Evolutionary conservation across 2,113 vertebrate genomes (phyloP), one percentile per base, ranked within the genome.

Genomic region (Condylura cristata): DNA sequence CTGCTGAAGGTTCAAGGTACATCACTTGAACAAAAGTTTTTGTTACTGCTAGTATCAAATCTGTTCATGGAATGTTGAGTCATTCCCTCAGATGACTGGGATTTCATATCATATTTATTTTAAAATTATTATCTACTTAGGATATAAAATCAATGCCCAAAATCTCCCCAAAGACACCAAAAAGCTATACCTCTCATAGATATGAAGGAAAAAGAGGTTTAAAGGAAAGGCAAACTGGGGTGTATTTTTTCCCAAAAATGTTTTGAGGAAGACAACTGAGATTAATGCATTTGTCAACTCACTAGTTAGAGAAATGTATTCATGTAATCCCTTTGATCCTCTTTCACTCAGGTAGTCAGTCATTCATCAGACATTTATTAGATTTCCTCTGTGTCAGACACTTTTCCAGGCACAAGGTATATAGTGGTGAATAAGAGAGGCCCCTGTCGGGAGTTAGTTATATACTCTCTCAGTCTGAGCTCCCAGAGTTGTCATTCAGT

Each of bases 131-230:
- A 70, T 26, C 5, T 74, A 71, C 2, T 17, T 86, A 66, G 3
- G 79, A 3, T 37, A 34, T 78, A 63, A 89, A 72, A 90, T 76
- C 37, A 68, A 66, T 46, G n/a, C 39, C 3, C 9, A 68, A 37
- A 92, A 87, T 4, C 10, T 68, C 2, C 37, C 26, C 2, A 2
- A 79, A 60, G 65, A 48, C 6, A 32, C 12, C 5, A 75, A 37
- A 22, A 41, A 6, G 3, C 1, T 2, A 2, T 51, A 10, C 28
- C 11, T 93, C 48, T 80, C 12, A 61, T 75, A 13, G 0, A 1
- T n/a, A 63, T 3, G 1, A 12, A 1, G 1, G 3, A 44, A 6
- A n/a, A 34, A 80, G 3, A 18, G n/a, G n/a, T n/a, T n/a, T n/a
- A 32, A 80, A 63, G 20, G 0, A 34, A 2, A 76, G n/a, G n/a